phyloP scores from a whole-genome alignment of 2,113 vertebrate species.

The Zosterops pallidus region DNA sequence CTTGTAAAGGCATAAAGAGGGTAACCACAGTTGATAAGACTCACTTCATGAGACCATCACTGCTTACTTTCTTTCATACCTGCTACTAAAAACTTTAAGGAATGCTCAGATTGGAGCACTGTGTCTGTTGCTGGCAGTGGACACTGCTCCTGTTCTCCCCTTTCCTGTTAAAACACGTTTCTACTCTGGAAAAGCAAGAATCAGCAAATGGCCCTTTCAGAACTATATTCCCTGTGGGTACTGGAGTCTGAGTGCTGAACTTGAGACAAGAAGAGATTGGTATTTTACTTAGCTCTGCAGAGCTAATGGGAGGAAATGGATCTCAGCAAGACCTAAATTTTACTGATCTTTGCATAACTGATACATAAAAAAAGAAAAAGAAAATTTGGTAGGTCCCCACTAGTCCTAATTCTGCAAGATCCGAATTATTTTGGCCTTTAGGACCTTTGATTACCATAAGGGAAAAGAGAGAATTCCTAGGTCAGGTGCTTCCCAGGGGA shows the following conservation, averaged over 20 bases:
- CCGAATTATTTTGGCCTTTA: neutral
- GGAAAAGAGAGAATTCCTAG: conserved; percentile 18
- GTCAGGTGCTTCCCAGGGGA: neutral
- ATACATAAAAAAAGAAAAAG: neutral
- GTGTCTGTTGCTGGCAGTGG: conserved; percentile 75
- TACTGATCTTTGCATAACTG: neutral
- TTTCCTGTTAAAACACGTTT: conserved; percentile 4
- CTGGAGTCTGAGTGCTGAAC: neutral
- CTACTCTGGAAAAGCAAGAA: neutral
- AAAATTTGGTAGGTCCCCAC: neutral
- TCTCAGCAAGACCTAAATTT: conserved; percentile 6
- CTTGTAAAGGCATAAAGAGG: conserved; percentile 18
- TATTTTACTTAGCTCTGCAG: neutral
- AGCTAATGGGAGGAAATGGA: conserved; percentile 9
- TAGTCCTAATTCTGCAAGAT: neutral
- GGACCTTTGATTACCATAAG: neutral
- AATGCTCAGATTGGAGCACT: neutral
- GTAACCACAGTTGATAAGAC: conserved; percentile 35
- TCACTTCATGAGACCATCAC: neutral
- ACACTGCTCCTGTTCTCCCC: conserved; percentile 23
- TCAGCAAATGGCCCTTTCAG: neutral
- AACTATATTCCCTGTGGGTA: neutral
- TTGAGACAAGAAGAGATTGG: neutral
- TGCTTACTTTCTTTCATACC: conserved; percentile 13
- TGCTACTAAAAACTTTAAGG: conserved; percentile 11